Evolutionary conservation across 1,140 invertebrate species (phyloP).

Genomic region (Lycorma delicatula): DNA sequence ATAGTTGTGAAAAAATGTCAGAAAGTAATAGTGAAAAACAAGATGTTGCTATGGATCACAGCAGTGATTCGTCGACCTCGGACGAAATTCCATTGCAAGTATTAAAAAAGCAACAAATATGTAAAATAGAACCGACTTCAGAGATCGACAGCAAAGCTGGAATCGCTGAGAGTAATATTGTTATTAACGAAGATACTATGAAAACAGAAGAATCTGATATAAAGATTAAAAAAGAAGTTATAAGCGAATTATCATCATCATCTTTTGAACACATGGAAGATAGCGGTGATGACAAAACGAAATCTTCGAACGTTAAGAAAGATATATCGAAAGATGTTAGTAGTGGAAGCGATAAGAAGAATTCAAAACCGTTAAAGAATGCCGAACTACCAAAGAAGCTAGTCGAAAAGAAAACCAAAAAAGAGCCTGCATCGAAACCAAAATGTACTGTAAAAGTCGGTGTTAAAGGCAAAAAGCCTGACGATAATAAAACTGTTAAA

Average conservation of each 20-base stretch:
- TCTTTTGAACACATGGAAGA: too few species aligned
- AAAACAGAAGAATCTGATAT: not conserved
- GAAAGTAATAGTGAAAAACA: slow-evolving; percentile 7
- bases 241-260: too few species aligned
- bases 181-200: not conserved
- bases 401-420: slow-evolving; percentile 2
- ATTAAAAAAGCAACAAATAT: slow-evolving; percentile 9
- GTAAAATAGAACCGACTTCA: not conserved
- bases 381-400: not conserved
- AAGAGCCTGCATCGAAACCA: slow-evolving; percentile 1
- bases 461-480: not conserved
- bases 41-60: not conserved
- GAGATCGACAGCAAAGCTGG: not conserved
- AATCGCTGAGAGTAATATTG: not conserved
- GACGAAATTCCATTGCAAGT: slow-evolving; percentile 13
- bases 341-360: not conserved
- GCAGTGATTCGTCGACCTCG: slow-evolving; percentile 11
- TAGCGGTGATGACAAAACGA: not conserved
- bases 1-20: slow-evolving; percentile 4
- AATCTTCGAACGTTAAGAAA: slow-evolving; percentile 1
- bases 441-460: slow-evolving; percentile 7
- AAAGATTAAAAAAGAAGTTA: slow-evolving; percentile 7
- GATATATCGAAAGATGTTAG: slow-evolving; percentile 13
- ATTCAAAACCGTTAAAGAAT: not conserved
- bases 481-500: slow-evolving; percentile 6